Conservation (phyloP, 2,113 vertebrate genomes). For the Carassius gibelio region DNA sequence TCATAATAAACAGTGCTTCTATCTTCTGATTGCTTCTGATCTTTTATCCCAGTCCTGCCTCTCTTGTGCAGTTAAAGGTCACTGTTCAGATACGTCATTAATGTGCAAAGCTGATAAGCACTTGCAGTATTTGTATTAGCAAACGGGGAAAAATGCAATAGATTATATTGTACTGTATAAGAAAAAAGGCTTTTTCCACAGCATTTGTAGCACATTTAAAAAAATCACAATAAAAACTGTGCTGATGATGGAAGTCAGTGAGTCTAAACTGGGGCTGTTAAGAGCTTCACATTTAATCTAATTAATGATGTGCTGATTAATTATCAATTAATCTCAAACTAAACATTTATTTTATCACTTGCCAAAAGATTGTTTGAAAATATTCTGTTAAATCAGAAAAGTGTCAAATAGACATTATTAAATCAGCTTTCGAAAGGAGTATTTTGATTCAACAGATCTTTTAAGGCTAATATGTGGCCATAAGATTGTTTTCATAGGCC, state of each 20-base stretch:
- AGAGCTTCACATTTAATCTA: too few relatives aligned
- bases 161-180: not conserved
- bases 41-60: not conserved
- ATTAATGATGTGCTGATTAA: too few relatives aligned
- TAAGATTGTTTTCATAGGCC: too few relatives aligned
- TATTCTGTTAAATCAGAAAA: too few relatives aligned
- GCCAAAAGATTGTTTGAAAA: too few relatives aligned
- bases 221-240: not conserved
- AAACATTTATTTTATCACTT: too few relatives aligned
- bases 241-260: not conserved
- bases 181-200: not conserved
- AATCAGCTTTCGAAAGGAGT: too few relatives aligned
- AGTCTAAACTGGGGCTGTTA: too few relatives aligned
- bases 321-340: too few relatives aligned
- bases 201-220: not conserved
- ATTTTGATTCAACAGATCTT: too few relatives aligned
- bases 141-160: not conserved
- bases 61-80: not conserved
- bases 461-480: too few relatives aligned
- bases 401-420: too few relatives aligned
- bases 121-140: not conserved
- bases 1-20: not conserved
- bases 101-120: not conserved
- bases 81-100: not conserved
- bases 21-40: not conserved